Evolutionary conservation across 2,113 vertebrate genomes (phyloP).

Genomic region (Pygoscelis antarcticus): DNA sequence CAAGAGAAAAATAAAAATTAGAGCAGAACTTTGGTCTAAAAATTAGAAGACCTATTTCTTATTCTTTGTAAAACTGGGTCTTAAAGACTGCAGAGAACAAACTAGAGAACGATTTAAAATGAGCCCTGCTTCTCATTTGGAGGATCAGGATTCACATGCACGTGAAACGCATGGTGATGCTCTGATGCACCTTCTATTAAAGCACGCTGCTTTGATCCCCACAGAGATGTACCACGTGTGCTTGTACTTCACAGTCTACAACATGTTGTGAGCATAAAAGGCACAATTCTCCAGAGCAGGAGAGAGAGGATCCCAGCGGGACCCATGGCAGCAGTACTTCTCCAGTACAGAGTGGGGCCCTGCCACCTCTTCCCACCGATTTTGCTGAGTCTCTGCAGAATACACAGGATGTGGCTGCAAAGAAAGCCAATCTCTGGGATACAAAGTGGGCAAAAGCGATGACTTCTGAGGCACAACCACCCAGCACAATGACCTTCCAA

Average conservation of each 20-base stretch:
- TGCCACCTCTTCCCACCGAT: not conserved
- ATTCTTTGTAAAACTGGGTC: not conserved
- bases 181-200: not conserved
- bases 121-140: not conserved
- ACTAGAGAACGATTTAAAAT: not conserved
- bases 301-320: not conserved
- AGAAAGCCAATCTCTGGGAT: not conserved
- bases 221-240: not conserved
- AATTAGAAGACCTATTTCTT: not conserved
- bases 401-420: not conserved
- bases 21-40: not conserved
- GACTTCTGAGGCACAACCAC: not conserved
- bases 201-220: not conserved
- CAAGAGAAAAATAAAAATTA: not conserved
- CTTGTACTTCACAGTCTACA: not conserved
- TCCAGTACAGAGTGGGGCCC: not conserved
- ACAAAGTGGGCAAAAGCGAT: not conserved
- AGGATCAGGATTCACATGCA: not conserved
- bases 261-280: not conserved
- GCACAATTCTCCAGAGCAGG: not conserved
- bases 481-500: not conserved
- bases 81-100: not conserved
- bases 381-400: not conserved
- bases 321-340: not conserved
- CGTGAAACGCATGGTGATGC: not conserved